Conservation (phyloP, 2,797 vertebrate genomes). For the Ataeniobius toweri region DNA sequence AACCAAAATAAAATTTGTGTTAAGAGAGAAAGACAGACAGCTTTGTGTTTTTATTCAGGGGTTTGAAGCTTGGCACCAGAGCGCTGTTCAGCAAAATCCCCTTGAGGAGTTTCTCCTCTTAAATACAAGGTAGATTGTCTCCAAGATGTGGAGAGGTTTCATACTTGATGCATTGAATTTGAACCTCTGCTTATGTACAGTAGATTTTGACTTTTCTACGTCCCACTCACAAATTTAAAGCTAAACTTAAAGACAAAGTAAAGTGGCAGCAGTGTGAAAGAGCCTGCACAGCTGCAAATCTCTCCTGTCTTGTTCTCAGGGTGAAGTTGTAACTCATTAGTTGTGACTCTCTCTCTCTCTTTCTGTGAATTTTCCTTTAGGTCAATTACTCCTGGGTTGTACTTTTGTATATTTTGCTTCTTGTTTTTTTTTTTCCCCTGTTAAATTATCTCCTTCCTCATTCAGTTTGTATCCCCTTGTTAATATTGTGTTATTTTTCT, state of each 20-base stretch:
- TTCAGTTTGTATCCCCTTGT: slow-evolving; percentile 30
- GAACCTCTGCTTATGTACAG: not conserved
- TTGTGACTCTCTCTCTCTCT: slow-evolving; percentile 11
- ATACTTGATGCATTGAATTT: not conserved
- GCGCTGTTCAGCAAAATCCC: slow-evolving; percentile 34
- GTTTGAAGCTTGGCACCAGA: slow-evolving; percentile 31
- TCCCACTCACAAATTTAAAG: slow-evolving; percentile 3
- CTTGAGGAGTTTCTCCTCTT: slow-evolving; percentile 47
- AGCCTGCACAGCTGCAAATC: slow-evolving; percentile 10
- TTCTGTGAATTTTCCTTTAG: slow-evolving; percentile 36
- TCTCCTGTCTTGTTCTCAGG: slow-evolving; percentile 8
- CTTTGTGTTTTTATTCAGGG: slow-evolving; percentile 31
- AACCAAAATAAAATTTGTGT: not conserved
- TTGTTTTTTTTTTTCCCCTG: not conserved
- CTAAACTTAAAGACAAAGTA: slow-evolving; percentile 3
- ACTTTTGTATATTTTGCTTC: slow-evolving; percentile 28
- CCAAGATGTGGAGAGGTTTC: not conserved
- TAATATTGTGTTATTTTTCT: slow-evolving; percentile 32
- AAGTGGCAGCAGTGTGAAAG: slow-evolving; percentile 22
- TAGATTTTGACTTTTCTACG: not conserved
- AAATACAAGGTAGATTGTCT: slow-evolving; percentile 21
- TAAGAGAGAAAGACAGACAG: slow-evolving; percentile 16
- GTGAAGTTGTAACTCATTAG: slow-evolving; percentile 22
- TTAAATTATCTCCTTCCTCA: slow-evolving; percentile 27
- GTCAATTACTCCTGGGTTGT: slow-evolving; percentile 12